Base-by-base conservation (phyloP, 2,888 invertebrate species). In the Spialia ferax region DNA sequence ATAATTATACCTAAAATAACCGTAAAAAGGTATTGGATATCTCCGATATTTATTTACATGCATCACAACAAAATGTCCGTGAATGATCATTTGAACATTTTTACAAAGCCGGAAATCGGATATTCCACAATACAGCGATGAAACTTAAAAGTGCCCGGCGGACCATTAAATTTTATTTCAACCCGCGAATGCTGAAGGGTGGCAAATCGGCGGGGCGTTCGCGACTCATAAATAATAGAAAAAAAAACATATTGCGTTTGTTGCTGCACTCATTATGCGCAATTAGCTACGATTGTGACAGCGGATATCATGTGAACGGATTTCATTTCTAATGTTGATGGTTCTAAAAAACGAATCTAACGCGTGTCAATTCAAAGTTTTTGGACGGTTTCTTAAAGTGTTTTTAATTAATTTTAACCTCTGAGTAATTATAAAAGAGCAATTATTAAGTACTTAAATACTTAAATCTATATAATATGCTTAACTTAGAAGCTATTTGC, bases 261-360 rank as follows among this genome's bases (percentile, higher is more conserved):
- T 89, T 88, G 87, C 84, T 82, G 76, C 74, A 78, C 92, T 93
- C 93, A 93, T 93, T 93, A 93, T 92, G 92, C 91, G 92, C 93
- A 93, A 93, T 93, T 93, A 93, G 93, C 86, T 86, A 84, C 90
- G 87, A 93, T 93, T 93, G 93, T 93, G 91, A 89, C 91, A 88
- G 81, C 75, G 76, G 76, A 81, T 81, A 75, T 78, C 82, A 87
- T 93, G 91, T 88, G 93, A 93, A 91, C 90, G 86, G 91, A 88
- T 88, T 90, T 82, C 74, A 76, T 81, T 85, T 75, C 71, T 69
- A 79, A 75, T 81, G 80, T 75, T 76, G 48, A 57, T 64, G 22
- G n/a, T 50, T 6, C 20, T 15, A 72, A 69, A 74, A 35, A 69
- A 69, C 71, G 67, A 77, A 73, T 75, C 71, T 69, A 68, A 74